Evolutionary conservation across 2,113 vertebrate genomes (phyloP).

Genomic region (Chionodraco myersi): DNA sequence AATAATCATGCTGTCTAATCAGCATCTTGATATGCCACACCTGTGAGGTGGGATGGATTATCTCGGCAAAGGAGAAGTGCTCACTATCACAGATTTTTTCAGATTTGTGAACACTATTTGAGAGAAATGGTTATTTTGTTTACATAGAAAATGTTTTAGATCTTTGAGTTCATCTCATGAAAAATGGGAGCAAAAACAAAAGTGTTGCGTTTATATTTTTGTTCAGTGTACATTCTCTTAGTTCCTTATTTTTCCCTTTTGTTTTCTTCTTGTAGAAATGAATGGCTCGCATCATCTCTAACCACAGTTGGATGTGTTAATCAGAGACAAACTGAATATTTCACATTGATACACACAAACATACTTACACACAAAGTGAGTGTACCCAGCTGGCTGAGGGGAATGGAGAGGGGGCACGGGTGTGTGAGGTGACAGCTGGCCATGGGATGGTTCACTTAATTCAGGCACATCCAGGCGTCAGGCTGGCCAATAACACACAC

Average conservation of each 20-base stretch:
- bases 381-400: conserved; percentile 59
- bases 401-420: conserved; percentile 6
- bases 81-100: too few species aligned
- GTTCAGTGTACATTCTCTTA: not conserved
- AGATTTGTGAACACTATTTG: too few species aligned
- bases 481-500: conserved; percentile 61
- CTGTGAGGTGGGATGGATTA: too few species aligned
- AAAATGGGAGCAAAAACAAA: too few species aligned
- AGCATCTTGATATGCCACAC: too few species aligned
- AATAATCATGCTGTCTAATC: too few species aligned
- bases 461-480: conserved; percentile 51
- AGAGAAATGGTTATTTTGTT: too few species aligned
- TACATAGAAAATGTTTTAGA: too few species aligned
- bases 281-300: not conserved
- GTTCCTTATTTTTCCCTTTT: not conserved
- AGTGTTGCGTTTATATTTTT: too few species aligned
- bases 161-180: too few species aligned
- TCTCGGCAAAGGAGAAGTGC: too few species aligned
- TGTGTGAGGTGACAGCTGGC: conserved; percentile 72
- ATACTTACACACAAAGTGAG: conserved; percentile 9
- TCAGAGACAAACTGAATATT: conserved; percentile 24
- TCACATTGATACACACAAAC: conserved; percentile 17
- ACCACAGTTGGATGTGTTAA: conserved; percentile 9
- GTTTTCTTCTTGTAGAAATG: conserved; percentile 2
- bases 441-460: conserved; percentile 68